phyloP scores from a whole-genome alignment of 2,113 vertebrate genomes.

The Physeter macrocephalus region DNA sequence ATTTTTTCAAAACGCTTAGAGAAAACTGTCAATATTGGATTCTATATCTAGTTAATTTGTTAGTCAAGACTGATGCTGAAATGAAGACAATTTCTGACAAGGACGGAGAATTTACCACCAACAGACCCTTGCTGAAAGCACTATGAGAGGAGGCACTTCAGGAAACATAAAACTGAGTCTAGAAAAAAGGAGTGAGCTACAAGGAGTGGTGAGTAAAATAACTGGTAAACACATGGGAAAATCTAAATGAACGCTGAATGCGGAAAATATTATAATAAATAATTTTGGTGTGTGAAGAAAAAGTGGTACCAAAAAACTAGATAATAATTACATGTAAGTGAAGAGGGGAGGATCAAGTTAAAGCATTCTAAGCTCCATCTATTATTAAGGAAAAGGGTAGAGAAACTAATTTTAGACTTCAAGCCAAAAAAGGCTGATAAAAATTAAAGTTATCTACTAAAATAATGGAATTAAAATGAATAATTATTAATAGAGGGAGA shows the following conservation, averaged over 20 bases:
- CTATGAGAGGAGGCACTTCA: neutral
- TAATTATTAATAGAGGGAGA: neutral
- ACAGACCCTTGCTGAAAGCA: neutral
- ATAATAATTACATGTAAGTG: neutral
- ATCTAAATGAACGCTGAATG: neutral
- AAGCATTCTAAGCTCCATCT: neutral
- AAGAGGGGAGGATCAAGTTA: neutral
- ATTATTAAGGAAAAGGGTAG: neutral
- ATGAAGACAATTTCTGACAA: neutral
- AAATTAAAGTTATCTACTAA: neutral
- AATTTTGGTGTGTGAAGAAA: neutral
- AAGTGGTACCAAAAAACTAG: neutral
- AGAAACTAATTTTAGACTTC: neutral
- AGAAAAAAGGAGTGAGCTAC: neutral
- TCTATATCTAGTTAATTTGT: neutral
- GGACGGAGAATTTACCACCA: neutral
- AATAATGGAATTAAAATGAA: neutral
- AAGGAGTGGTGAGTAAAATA: neutral
- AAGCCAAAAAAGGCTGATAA: neutral
- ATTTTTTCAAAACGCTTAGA: neutral
- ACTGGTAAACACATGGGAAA: neutral
- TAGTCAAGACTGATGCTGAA: neutral
- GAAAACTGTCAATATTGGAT: neutral
- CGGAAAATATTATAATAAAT: neutral
- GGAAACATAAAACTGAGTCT: neutral